Evolutionary conservation across 2,888 invertebrate genomes (phyloP), one percentile per base, ranked within the genome.

Genomic region (Stenoptilia bipunctidactyla): DNA sequence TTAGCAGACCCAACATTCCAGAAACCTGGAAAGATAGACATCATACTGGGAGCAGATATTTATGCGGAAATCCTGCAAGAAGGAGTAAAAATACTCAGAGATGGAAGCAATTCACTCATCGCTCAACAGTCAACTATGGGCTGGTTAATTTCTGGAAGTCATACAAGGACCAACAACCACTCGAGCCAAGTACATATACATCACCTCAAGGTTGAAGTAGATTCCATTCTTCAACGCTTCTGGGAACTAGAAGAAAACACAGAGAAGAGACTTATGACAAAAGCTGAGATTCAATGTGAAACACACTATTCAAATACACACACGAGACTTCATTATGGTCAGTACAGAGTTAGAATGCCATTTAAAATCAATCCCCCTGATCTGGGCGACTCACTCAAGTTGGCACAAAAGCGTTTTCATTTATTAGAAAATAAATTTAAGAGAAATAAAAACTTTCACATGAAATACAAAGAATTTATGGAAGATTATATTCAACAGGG

Each of bases 31-130:
- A 35, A 25, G 27, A 44, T 47, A 13, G 41, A 45, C 13, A 13
- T 47, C 1, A 10, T 45, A 1, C 36, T 47, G 12, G 47, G 47
- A 13, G 47, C 45, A n/a, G 44, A 47, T 1, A 27, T 45, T 1
- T 45, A 36, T 27, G 35, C 39, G 2, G 15, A 39, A 13, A 43
- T 45, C n/a, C 27, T 41, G 12, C 20, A 34, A 13, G 9, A 30
- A 9, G 42, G 39, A 1, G 15, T 42, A 10, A 13, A 12, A 15
- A 34, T 14, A 15, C 27, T 8, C 5, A 33, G 13, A 33, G 33
- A 33, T 9, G 13, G n/a, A n/a, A n/a, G 30, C 13, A 15, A 15
- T 12, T 39, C 39, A 15, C 13, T 42, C 9, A 13, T 45, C 10
- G 48, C 46, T 13, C 42, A 42, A 15, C 20, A 37, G 6, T 33